Evolutionary conservation across 2,888 invertebrate species (phyloP), one percentile per base, ranked within the genome.

Genomic region (Mactromeris polynyma): DNA sequence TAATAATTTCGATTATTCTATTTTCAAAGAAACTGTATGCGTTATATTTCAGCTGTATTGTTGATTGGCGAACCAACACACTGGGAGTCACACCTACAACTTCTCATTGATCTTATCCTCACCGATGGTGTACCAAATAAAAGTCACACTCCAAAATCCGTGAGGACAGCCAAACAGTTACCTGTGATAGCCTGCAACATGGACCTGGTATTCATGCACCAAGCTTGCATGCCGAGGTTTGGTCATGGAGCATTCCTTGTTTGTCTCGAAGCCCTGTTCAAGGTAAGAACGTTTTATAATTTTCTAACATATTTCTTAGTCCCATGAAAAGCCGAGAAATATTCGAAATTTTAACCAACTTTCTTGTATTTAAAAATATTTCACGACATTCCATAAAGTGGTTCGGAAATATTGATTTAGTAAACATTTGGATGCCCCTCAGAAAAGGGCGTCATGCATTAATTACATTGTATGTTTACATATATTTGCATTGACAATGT

Each of bases 151-250:
- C 93, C 94, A 9, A 90, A 92, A 19, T 95, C 95, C 17, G 92
- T 93, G 6, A 84, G 90, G 64, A 77, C 86, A 26, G 89, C 94
- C 86, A 90, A 92, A 19, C 96, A 96, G 88, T 91, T 97, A 19
- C 97, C 96, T 26, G 93, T 97, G 69, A 95, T 97, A 51, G 97
- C 96, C 42, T 96, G 96, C 93, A 97, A 97, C 91, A 96, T 96
- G 96, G 97, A 97, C 90, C 95, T 97, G 4, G 96, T 96, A 81
- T 97, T 97, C 93, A 96, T 96, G 96, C 96, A 96, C 42, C 94
- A 96, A 85, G 96, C 96, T 7, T 95, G 96, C 88, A 96, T 97
- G 95, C 97, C 97, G 6, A 94, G 96, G 87, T 96, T 96, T 93
- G 97, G 96, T 21, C 96, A 96, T 89, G 97, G 96, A 6, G 96